These are phyloP conservation scores for Anolis carolinensis DNA, from an alignment of 2,113 vertebrate genomes.

Conservation along the genomic window DNA sequence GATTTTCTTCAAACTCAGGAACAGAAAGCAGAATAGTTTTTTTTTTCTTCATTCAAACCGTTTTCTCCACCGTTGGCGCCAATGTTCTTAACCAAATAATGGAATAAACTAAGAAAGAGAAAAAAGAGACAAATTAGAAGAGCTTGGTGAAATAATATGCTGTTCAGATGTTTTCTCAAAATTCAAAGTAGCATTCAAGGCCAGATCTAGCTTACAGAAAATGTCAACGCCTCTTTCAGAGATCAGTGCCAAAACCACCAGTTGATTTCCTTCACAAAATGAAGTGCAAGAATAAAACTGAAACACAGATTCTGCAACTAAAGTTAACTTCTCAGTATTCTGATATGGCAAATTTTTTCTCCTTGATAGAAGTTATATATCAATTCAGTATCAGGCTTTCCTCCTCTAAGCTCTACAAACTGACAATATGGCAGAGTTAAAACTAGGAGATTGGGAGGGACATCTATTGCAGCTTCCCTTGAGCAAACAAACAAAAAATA, in stretches of 20 bases:
- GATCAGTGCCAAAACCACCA: not conserved
- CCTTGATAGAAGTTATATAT: not conserved
- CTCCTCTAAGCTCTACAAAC: not conserved
- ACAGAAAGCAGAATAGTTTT: constrained; percentile 25
- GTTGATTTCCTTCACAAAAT: not conserved
- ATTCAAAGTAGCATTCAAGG: constrained; percentile 19
- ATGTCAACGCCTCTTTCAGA: not conserved
- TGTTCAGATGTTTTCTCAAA: not conserved
- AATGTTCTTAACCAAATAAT: constrained; percentile 48
- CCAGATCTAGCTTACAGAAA: not conserved
- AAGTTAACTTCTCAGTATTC: not conserved
- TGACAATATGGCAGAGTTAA: not conserved
- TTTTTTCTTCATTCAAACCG: constrained; percentile 69
- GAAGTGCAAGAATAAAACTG: not conserved
- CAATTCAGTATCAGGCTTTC: not conserved
- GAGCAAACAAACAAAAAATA: constrained; percentile 4
- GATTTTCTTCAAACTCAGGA: constrained; percentile 61
- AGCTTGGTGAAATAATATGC: constrained; percentile 27
- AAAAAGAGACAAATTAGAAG: not conserved
- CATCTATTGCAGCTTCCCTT: not conserved
- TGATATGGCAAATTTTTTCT: not conserved
- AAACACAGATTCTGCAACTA: not conserved
- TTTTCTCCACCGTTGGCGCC: constrained; percentile 69
- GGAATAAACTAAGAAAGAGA: constrained; percentile 60
- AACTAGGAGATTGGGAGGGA: not conserved